Percentiles rank a stretch among this genome's conserved stretches.
Evolutionary conservation across 2,797 vertebrate genomes (phyloP).

Genomic region (Clarias pachynema): DNA sequence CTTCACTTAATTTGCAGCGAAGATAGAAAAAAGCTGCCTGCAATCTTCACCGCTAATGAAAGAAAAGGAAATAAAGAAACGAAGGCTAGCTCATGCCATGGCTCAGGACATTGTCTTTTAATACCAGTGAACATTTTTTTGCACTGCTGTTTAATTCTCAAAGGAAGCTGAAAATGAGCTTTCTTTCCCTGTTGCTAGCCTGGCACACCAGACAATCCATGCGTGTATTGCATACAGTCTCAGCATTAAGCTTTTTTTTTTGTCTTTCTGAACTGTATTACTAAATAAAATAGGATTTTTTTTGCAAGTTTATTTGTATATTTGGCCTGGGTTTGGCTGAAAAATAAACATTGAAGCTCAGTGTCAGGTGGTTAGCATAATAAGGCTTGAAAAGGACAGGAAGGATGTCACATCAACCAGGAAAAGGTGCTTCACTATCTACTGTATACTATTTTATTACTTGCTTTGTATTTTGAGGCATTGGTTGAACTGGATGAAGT

Average conservation of each 20-base stretch:
- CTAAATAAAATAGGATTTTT: neutral
- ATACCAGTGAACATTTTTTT: neutral
- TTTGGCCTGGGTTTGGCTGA: neutral
- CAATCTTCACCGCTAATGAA: neutral
- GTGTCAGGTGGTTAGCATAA: neutral
- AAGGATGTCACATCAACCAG: neutral
- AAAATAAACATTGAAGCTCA: neutral
- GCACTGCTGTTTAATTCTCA: conserved; percentile 30
- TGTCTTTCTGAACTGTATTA: conserved; percentile 15
- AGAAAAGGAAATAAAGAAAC: neutral
- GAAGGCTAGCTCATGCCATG: neutral
- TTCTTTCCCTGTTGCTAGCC: neutral
- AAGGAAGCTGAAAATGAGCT: conserved; percentile 33
- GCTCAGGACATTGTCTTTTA: conserved; percentile 6
- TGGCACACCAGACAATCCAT: neutral
- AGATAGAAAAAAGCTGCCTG: neutral
- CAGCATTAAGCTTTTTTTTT: neutral
- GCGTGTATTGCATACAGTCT: neutral
- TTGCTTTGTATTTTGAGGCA: neutral
- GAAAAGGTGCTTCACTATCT: neutral
- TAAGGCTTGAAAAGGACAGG: neutral
- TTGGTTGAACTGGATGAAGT: neutral
- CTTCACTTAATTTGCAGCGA: conserved; percentile 32
- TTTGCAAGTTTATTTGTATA: conserved; percentile 5
- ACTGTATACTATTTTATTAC: neutral